Percentiles rank a stretch among this genome's conserved stretches.
Conservation (phyloP, 2,797 vertebrate species). For the Arrhamphus sclerolepis region DNA sequence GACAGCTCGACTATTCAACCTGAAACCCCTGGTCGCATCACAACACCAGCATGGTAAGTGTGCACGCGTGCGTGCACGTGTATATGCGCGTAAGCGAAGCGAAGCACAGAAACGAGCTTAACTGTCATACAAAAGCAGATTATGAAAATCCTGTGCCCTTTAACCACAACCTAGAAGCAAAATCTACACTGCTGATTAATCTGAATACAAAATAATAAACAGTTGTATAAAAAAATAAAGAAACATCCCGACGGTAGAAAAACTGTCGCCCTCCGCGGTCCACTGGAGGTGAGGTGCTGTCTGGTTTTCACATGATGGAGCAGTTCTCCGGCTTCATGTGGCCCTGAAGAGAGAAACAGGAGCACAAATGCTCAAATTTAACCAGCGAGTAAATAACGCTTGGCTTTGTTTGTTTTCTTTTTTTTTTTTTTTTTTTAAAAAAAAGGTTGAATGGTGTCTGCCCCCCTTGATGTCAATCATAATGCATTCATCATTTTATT, state of each 20-base stretch:
- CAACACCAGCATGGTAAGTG: constrained; percentile 44
- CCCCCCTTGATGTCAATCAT: too few relatives aligned
- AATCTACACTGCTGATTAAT: constrained; percentile 67
- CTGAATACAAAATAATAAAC: constrained; percentile 65
- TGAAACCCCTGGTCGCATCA: constrained; percentile 48
- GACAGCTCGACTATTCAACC: constrained; percentile 69
- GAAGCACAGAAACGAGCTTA: constrained; percentile 40
- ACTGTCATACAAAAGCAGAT: constrained; percentile 24
- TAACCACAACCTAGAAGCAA: constrained; percentile 52
- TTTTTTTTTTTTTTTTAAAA: too few relatives aligned
- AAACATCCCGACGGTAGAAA: constrained; percentile 52
- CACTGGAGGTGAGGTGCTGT: constrained; percentile 24
- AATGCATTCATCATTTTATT: too few relatives aligned
- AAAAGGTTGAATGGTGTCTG: too few relatives aligned
- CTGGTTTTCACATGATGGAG: constrained; percentile 76
- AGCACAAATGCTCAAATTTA: background rate
- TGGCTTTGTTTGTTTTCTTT: too few relatives aligned
- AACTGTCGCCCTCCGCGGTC: constrained; percentile 24
- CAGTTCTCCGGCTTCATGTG: constrained; percentile 76
- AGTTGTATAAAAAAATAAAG: constrained; percentile 46
- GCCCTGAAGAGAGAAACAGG: constrained; percentile 55
- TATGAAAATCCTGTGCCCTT: constrained; percentile 41
- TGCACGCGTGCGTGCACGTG: constrained; percentile 9
- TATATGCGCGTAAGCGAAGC: constrained; percentile 13
- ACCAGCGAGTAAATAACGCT: too few relatives aligned